Evolutionary conservation across 2,888 invertebrate genomes (phyloP).

Genomic region (Tenthredo scrophulariae): DNA sequence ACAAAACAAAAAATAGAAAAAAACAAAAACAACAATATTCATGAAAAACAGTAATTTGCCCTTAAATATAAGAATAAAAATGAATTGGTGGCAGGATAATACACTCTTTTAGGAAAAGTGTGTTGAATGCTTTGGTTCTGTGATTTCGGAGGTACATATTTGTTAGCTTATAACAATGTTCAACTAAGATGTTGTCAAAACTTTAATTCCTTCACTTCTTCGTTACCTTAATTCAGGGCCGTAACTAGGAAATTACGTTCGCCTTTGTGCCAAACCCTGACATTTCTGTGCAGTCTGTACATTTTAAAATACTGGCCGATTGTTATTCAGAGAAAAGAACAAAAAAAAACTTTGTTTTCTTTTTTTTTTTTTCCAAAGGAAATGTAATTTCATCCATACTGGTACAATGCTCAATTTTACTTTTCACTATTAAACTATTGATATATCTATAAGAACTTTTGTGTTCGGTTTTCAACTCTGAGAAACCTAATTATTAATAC

Average conservation of each 20-base stretch:
- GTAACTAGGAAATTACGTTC: constrained; percentile 68
- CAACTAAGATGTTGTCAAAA: constrained; percentile 73
- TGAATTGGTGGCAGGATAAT: constrained; percentile 70
- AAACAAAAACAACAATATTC: constrained; percentile 58
- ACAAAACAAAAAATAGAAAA: constrained; percentile 55
- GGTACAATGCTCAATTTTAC: constrained; percentile 22
- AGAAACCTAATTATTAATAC: not conserved
- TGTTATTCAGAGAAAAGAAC: not conserved
- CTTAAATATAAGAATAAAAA: constrained; percentile 62
- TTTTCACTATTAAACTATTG: not conserved
- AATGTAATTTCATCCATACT: not conserved
- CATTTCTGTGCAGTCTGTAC: constrained; percentile 10
- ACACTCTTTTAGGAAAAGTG: constrained; percentile 68
- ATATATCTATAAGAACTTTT: not conserved
- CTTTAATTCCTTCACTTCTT: constrained; percentile 71
- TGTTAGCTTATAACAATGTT: constrained; percentile 74
- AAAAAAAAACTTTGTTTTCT: not conserved
- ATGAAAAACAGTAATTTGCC: constrained; percentile 65
- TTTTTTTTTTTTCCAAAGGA: not conserved
- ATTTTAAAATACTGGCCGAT: not conserved
- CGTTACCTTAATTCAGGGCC: constrained; percentile 71
- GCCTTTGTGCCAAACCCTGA: constrained; percentile 68
- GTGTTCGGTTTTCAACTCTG: not conserved
- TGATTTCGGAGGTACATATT: constrained; percentile 77
- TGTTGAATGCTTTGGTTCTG: constrained; percentile 77